Conservation (phyloP, 2,113 vertebrate species). For the Bagarius yarrelli region DNA sequence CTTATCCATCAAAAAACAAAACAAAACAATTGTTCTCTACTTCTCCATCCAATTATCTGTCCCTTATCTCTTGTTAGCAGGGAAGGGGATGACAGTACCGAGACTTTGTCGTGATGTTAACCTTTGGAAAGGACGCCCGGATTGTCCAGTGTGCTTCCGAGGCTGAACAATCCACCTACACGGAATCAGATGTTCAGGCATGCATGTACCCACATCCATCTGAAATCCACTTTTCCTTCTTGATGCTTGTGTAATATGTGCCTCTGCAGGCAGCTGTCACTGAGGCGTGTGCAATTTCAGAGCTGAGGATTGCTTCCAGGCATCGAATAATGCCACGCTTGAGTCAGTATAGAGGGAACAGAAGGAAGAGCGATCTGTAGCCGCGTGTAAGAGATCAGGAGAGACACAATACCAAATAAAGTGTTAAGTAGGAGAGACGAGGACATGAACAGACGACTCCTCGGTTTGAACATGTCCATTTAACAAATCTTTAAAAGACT, state of each 20-base stretch:
- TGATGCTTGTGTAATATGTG: neutral
- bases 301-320: neutral
- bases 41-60: constrained; percentile 43
- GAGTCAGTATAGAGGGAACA: neutral
- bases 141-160: constrained; percentile 14
- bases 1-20: neutral
- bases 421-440: neutral
- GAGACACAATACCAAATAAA: neutral
- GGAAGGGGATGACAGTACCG: neutral
- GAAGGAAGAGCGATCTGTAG: neutral
- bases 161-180: constrained; percentile 15
- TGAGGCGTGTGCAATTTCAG: neutral
- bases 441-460: too few species aligned
- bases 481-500: too few species aligned
- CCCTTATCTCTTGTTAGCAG: neutral
- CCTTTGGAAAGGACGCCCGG: constrained; percentile 36
- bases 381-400: neutral
- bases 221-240: constrained; percentile 3
- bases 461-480: too few species aligned
- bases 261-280: neutral
- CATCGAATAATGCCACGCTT: neutral
- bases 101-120: constrained; percentile 21
- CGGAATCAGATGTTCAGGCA: constrained; percentile 5
- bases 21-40: neutral
- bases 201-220: constrained; percentile 32